phyloP scores from a whole-genome alignment of 2,113 vertebrate species.

The Hemiprocne comata region DNA sequence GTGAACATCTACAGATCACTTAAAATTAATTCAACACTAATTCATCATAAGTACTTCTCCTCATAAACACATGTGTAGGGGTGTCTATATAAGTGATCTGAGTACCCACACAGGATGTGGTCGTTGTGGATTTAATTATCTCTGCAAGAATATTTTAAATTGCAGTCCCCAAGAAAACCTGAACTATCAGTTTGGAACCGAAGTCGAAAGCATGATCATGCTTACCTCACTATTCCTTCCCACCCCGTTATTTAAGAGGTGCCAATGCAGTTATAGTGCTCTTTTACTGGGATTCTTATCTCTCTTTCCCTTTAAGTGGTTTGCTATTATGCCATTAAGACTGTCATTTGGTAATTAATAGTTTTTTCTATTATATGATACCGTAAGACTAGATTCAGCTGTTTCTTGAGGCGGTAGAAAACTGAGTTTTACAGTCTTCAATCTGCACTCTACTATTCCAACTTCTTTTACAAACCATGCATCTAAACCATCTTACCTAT shows the following conservation, averaged over 20 bases:
- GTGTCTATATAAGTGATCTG: neutral
- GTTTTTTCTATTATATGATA: neutral
- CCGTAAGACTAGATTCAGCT: neutral
- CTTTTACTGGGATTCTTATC: neutral
- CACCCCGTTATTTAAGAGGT: neutral
- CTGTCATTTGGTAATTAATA: neutral
- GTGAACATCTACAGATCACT: neutral
- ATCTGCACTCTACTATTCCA: neutral
- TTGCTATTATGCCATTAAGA: neutral
- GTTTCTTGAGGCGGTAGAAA: neutral
- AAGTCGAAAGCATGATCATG: neutral
- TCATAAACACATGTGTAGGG: neutral
- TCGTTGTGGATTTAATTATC: neutral
- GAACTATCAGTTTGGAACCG: neutral
- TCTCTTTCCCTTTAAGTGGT: neutral
- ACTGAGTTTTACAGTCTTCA: neutral
- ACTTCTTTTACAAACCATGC: neutral
- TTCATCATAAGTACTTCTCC: neutral
- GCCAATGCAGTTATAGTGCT: neutral
- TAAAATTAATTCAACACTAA: neutral
- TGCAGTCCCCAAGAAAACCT: neutral
- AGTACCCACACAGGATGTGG: neutral
- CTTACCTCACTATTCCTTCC: neutral
- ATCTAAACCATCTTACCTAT: neutral
- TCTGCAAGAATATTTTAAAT: neutral